Percentiles rank a stretch among this genome's conserved stretches.
phyloP scores from a whole-genome alignment of 2,797 vertebrate genomes.

The Zenarchopterus dispar region DNA sequence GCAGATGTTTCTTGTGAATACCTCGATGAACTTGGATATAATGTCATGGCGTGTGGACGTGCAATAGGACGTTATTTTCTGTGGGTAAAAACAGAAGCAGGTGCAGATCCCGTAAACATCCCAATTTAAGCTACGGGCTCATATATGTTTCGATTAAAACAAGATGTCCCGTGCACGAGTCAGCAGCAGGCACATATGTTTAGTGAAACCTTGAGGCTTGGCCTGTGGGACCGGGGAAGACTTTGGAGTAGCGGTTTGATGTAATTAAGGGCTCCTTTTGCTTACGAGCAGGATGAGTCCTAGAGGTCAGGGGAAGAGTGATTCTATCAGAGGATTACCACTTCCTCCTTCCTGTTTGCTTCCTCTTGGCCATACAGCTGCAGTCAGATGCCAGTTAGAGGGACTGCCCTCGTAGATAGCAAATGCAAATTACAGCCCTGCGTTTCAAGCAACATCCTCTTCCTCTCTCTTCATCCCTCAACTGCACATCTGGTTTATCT shows the following conservation, averaged over 20 bases:
- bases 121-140: conserved; percentile 46
- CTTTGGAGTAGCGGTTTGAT: conserved; percentile 60
- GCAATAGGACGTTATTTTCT: conserved; percentile 30
- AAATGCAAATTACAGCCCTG: conserved; percentile 56
- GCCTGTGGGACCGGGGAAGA: conserved; percentile 36
- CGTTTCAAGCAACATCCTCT: conserved; percentile 54
- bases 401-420: conserved; percentile 49
- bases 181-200: conserved; percentile 31
- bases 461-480: conserved; percentile 45
- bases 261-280: conserved; percentile 64
- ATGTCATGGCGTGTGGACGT: conserved; percentile 30
- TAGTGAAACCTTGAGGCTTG: conserved; percentile 37
- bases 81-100: conserved; percentile 71
- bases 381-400: conserved; percentile 54
- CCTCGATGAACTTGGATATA: conserved; percentile 37
- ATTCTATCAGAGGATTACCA: conserved; percentile 71
- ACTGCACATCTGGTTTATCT: conserved; percentile 68
- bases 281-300: conserved; percentile 57
- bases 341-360: conserved; percentile 80
- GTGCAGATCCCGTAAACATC: conserved; percentile 65
- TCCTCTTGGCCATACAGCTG: conserved; percentile 70
- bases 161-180: conserved; percentile 67
- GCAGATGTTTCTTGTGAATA: conserved; percentile 53
- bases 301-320: conserved; percentile 64
- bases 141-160: conserved; percentile 63